Evolutionary conservation across 2,797 vertebrate species (phyloP).

Genomic region (Oophaga sylvatica): DNA sequence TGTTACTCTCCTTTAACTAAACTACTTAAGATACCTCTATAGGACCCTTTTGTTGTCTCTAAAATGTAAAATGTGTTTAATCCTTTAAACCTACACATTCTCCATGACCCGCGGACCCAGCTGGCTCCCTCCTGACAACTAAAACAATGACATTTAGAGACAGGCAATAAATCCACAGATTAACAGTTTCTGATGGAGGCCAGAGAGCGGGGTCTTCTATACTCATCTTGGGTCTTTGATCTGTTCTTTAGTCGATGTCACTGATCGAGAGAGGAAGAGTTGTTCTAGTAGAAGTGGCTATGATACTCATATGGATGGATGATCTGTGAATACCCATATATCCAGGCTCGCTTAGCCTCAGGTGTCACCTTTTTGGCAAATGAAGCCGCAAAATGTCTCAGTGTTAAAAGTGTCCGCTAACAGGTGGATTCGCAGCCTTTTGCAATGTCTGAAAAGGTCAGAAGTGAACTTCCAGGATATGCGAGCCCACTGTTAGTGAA

Average conservation of each 20-base stretch:
- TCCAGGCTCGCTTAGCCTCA: neutral
- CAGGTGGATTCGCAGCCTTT: neutral
- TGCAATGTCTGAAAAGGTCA: neutral
- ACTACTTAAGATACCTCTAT: constrained; percentile 62
- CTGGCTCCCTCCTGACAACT: constrained; percentile 55
- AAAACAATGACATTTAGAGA: constrained; percentile 63
- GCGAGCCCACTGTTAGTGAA: neutral
- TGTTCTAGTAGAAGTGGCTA: neutral
- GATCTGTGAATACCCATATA: neutral
- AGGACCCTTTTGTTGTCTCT: constrained; percentile 59
- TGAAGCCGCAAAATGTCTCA: neutral
- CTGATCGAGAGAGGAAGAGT: constrained; percentile 2
- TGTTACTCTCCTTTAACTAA: constrained; percentile 62
- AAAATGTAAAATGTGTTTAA: constrained; percentile 64
- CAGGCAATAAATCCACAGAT: constrained; percentile 63
- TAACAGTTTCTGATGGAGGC: constrained; percentile 60
- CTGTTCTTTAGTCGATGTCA: constrained; percentile 33
- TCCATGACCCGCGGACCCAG: constrained; percentile 56
- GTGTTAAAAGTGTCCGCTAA: neutral
- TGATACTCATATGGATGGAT: neutral
- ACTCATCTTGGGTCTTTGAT: constrained; percentile 53
- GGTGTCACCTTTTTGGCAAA: neutral
- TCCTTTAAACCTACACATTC: constrained; percentile 62
- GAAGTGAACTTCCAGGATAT: neutral
- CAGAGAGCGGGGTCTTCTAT: constrained; percentile 49